Evolutionary conservation across 30 jellyfish, hydroid and myxozoan genomes (phyloP), one percentile per base, ranked within the genome.

Genomic region (Cassiopea xamachana): DNA sequence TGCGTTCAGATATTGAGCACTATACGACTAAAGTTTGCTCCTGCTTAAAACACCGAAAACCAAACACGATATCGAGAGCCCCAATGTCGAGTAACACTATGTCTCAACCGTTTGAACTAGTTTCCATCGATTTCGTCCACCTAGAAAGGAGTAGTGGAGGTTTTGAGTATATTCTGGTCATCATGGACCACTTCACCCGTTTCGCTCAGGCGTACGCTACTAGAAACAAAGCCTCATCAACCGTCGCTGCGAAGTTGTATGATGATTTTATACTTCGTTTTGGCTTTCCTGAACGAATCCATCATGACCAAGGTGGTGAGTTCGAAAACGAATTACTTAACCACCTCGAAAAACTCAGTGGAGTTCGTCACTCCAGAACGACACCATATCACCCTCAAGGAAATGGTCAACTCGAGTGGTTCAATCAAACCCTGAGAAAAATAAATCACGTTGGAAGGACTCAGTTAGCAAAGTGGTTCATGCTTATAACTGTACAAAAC

Each of bases 301-400:
- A 74, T 64, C 97, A 90, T 69, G 93, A 82, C 89, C 92, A 90
- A 82, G 89, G 97, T 44, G 50, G 78, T 17, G 84, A 90, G 80
- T 90, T 90, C 58, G 94, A 70, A 60, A 90, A 81, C 87, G 72
- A 74, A 1, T 64, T 90, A 69, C 50, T 90, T 27, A 49, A 72
- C 45, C 82, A 71, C n/a, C 84, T 81, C 5, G 92, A 90, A 48
- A 55, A 75, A 18, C 48, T 86, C 17, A 64, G 69, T 46, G 88
- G 88, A 19, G 64, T 86, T 27, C 1, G 47, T 43, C 77, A 73
- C 59, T 17, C 81, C 17, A 59, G 93, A 8, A 86, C 88, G 47
- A 86, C 93, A 39, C 93, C 93, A 47, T 64, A 88, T n/a, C n/a
- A n/a, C n/a, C n/a, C 83, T 93, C 93, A 80, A 44, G 83, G 81